phyloP scores from a whole-genome alignment of 2,888 invertebrate genomes.

The Himalopsyche kuldschensis region DNA sequence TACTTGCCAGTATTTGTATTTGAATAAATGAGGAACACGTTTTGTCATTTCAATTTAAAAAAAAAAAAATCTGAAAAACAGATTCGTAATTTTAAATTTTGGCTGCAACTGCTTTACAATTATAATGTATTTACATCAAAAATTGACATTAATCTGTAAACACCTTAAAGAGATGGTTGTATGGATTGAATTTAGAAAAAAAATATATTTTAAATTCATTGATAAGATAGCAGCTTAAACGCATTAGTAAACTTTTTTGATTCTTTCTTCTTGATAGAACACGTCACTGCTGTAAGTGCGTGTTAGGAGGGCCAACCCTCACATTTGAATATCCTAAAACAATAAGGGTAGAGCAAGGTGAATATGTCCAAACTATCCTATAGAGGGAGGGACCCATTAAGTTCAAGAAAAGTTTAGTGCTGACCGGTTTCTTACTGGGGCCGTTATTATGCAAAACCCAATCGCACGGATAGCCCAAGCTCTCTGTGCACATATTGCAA shows the following conservation, averaged over 20 bases:
- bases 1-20: too few species aligned
- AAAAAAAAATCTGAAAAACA: too few species aligned
- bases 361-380: conserved; percentile 1
- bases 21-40: too few species aligned
- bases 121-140: too few species aligned
- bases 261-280: not conserved
- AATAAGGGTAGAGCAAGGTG: conserved; percentile 37
- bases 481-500: conserved; percentile 62
- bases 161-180: too few species aligned
- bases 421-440: conserved; percentile 35
- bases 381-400: conserved; percentile 4
- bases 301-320: conserved; percentile 21
- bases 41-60: too few species aligned
- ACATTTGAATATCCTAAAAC: conserved; percentile 40
- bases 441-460: conserved; percentile 60
- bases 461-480: not conserved
- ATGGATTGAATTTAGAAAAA: too few species aligned
- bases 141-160: too few species aligned
- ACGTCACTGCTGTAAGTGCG: not conserved
- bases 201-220: not conserved
- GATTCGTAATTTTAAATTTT: too few species aligned
- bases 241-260: not conserved
- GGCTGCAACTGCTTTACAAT: too few species aligned
- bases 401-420: conserved; percentile 32
- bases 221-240: not conserved